Evolutionary conservation across 2,797 vertebrate genomes (phyloP).

Genomic region (Phalloptychus januarius): DNA sequence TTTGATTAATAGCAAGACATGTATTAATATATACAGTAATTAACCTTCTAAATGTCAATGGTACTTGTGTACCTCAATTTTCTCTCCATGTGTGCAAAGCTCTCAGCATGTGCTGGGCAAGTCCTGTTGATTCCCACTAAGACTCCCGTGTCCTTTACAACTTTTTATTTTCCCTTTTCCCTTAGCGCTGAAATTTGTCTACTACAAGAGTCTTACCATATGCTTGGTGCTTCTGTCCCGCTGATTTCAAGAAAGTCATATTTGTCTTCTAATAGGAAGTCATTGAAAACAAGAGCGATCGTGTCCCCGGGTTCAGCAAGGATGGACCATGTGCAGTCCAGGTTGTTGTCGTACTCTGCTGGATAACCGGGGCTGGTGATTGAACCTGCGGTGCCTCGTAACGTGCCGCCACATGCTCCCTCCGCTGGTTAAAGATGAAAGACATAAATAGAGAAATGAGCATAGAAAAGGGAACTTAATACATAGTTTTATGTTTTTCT

Average conservation of each 20-base stretch:
- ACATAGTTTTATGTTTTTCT: not conserved
- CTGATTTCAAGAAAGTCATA: conserved; percentile 99
- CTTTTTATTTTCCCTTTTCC: not conserved
- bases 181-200: not conserved
- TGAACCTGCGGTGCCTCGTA: conserved; percentile 91
- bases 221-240: conserved; percentile 96
- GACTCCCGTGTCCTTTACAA: not conserved
- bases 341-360: conserved; percentile 95
- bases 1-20: not conserved
- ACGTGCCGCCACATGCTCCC: conserved; percentile 94
- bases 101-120: conserved; percentile 10
- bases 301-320: conserved; percentile 97
- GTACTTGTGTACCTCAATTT: conserved; percentile 13
- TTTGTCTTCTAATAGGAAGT: conserved; percentile 96
- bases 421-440: conserved; percentile 82
- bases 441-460: not conserved
- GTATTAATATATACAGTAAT: not conserved
- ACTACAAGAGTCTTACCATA: conserved; percentile 87
- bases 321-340: conserved; percentile 97
- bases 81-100: conserved; percentile 8
- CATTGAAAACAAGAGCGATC: conserved; percentile 94
- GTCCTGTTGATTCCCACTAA: conserved; percentile 27
- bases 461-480: not conserved
- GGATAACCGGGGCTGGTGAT: conserved; percentile 96
- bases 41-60: conserved; percentile 21